Evolutionary conservation across 2,888 invertebrate genomes (phyloP).

Genomic region (Chymomyza fuscimana): DNA sequence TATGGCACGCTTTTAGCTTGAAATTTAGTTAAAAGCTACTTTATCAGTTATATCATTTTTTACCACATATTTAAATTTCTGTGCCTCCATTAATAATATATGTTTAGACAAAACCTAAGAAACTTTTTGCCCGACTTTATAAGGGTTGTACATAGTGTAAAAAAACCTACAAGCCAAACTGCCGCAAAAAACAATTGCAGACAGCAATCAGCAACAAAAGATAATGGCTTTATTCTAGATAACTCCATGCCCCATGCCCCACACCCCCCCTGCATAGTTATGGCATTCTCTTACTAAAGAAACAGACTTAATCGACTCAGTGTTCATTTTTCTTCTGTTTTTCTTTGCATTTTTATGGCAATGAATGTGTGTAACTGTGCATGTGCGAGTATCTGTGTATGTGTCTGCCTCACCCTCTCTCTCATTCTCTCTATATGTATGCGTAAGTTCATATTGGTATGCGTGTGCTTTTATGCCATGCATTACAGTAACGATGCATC

Average conservation of each 20-base stretch:
- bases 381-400: constrained; percentile 11
- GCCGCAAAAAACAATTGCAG: background rate
- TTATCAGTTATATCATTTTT: too few relatives aligned
- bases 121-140: background rate
- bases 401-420: background rate
- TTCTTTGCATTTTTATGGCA: constrained; percentile 16
- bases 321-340: constrained; percentile 53
- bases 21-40: too few relatives aligned
- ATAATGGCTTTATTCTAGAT: background rate
- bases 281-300: background rate
- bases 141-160: background rate
- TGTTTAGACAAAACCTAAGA: too few relatives aligned
- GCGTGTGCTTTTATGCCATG: constrained; percentile 52
- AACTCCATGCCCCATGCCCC: background rate
- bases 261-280: background rate
- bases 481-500: constrained; percentile 74
- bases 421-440: constrained; percentile 7
- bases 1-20: too few relatives aligned
- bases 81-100: too few relatives aligned
- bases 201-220: background rate
- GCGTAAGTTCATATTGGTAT: background rate
- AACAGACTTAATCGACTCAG: background rate
- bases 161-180: background rate
- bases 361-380: constrained; percentile 6
- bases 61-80: too few relatives aligned